phyloP scores from a whole-genome alignment of 92 coral and sea anemone genomes.

The Parazoanthus atlanticus region DNA sequence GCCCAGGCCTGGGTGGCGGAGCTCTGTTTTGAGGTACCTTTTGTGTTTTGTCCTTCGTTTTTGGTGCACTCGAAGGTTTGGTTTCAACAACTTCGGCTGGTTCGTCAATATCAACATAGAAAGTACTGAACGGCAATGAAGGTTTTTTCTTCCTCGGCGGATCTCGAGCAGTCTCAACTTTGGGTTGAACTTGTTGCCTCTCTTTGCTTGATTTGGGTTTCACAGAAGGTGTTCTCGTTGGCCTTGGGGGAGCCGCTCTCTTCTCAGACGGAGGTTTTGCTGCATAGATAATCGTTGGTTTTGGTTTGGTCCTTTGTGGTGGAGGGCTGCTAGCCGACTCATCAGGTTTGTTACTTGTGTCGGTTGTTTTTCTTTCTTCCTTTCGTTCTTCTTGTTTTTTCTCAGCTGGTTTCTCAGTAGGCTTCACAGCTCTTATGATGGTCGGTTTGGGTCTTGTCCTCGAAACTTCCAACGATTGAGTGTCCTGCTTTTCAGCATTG shows the following conservation, averaged over 20 bases:
- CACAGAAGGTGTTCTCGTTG: slow-evolving; percentile 41
- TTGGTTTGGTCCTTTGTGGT: slow-evolving; percentile 17
- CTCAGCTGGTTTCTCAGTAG: neutral
- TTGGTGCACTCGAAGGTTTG: slow-evolving; percentile 8
- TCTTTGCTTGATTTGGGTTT: slow-evolving; percentile 9
- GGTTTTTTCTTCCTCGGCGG: slow-evolving; percentile 15
- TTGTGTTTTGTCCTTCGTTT: slow-evolving; percentile 8
- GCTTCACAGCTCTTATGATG: slow-evolving; percentile 25
- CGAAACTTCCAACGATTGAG: neutral
- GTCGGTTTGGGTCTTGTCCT: slow-evolving; percentile 36
- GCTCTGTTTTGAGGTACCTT: slow-evolving; percentile 47
- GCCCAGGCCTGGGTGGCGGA: slow-evolving; percentile 61
- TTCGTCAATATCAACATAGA: slow-evolving; percentile 36
- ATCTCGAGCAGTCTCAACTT: neutral
- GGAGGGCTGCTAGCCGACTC: neutral
- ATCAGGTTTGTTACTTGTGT: neutral
- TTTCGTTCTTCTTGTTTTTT: neutral
- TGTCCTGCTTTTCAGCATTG: neutral
- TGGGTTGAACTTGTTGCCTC: neutral
- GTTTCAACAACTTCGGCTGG: neutral
- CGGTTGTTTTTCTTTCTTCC: slow-evolving; percentile 23
- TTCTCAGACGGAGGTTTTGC: slow-evolving; percentile 41
- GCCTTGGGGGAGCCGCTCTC: slow-evolving; percentile 57
- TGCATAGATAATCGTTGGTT: slow-evolving; percentile 18
- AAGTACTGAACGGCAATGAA: slow-evolving; percentile 33